Evolutionary conservation across 2,888 invertebrate species (phyloP).

Genomic region (Harpalus rubripes): DNA sequence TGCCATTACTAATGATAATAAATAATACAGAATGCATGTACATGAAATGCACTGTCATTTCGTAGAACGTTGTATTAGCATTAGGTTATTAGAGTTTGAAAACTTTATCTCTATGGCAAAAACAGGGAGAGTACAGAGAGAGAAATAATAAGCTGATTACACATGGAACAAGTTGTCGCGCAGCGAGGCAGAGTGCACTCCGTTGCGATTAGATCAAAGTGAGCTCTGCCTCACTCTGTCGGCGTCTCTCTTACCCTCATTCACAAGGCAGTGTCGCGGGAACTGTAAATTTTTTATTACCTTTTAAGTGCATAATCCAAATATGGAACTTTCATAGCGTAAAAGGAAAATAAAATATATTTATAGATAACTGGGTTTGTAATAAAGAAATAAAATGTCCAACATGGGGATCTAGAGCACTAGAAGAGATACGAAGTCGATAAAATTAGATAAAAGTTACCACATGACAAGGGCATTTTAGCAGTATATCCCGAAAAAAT

Average conservation of each 20-base stretch:
- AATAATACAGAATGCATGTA: conserved; percentile 17
- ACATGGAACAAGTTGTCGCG: conserved; percentile 34
- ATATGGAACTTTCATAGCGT: background rate
- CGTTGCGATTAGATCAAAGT: conserved; percentile 41
- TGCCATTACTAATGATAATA: background rate
- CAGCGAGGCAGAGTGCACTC: conserved; percentile 21
- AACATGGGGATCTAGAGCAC: too few species aligned
- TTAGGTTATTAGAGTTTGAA: conserved; percentile 19
- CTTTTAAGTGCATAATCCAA: conserved; percentile 20
- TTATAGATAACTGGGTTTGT: conserved; percentile 11
- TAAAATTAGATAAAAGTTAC: too few species aligned
- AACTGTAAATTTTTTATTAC: conserved; percentile 42
- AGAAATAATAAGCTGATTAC: conserved; percentile 57
- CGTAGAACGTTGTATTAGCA: background rate
- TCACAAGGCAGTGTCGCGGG: background rate
- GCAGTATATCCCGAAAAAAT: too few species aligned
- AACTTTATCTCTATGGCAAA: conserved; percentile 27
- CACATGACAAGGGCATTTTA: too few species aligned
- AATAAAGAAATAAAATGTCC: background rate
- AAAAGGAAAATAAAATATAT: conserved; percentile 20
- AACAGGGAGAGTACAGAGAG: background rate
- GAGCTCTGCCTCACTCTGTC: background rate
- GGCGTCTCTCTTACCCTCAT: conserved; percentile 10
- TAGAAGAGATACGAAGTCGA: too few species aligned
- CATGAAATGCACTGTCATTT: background rate